These are phyloP conservation scores for Phalacrocorax brasilianus DNA, from an alignment of 2,113 vertebrate genomes.

Conservation along the genomic window DNA sequence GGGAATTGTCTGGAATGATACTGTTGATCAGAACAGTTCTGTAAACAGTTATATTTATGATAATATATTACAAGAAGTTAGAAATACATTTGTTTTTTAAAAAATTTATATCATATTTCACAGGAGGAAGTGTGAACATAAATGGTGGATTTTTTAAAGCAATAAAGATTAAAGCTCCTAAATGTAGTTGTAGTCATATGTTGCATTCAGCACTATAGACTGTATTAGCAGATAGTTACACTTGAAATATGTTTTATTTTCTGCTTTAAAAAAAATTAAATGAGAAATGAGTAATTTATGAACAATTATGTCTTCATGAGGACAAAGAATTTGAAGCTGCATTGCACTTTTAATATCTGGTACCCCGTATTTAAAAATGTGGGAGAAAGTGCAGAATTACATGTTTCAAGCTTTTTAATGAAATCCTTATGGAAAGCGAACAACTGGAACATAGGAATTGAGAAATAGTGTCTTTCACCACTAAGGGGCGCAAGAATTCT, in stretches of 20 bases:
- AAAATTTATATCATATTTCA: background rate
- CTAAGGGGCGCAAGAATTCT: constrained; percentile 34
- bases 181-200: background rate
- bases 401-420: background rate
- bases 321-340: background rate
- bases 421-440: background rate
- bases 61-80: background rate
- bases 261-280: background rate
- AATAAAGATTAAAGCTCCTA: background rate
- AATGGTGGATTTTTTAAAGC: background rate
- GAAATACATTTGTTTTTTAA: background rate
- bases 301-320: background rate
- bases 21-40: background rate
- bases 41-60: background rate
- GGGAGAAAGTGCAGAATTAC: background rate
- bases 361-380: background rate
- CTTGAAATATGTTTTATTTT: background rate
- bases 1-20: background rate
- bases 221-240: background rate
- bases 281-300: background rate
- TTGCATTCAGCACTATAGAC: background rate
- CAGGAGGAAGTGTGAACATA: background rate
- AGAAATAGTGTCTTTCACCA: background rate
- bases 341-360: background rate
- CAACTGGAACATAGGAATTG: accelerated